Conservation (phyloP, 2,113 vertebrate species). For the Noctilio leporinus region DNA sequence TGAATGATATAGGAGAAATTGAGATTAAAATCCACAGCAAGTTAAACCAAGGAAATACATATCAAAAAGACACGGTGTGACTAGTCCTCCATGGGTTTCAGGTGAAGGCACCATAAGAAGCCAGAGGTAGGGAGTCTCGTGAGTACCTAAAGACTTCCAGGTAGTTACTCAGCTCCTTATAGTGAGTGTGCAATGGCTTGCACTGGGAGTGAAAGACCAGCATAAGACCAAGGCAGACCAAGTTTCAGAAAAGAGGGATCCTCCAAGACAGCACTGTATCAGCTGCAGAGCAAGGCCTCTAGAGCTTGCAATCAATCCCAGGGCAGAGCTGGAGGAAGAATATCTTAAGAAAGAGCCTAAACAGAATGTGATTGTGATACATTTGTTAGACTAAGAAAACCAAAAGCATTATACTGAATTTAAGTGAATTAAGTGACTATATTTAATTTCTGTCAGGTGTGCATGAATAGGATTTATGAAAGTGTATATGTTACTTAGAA, state of each 20-base stretch:
- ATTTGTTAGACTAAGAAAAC: neutral
- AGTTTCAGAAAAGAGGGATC: neutral
- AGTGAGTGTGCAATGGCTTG: no score
- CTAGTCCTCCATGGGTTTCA: neutral
- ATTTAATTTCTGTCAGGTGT: neutral
- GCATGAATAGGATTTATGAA: neutral
- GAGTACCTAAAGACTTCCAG: neutral
- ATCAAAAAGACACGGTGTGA: neutral
- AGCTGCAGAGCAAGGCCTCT: neutral
- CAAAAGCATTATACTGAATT: neutral
- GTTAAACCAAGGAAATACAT: neutral
- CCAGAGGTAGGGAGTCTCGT: accelerated
- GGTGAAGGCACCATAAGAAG: neutral
- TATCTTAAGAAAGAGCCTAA: neutral
- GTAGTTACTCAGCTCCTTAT: neutral
- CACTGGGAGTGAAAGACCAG: neutral
- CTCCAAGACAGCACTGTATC: no score
- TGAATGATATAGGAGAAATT: neutral
- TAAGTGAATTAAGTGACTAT: neutral
- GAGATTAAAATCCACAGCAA: neutral
- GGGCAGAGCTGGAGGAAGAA: neutral
- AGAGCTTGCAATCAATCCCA: neutral
- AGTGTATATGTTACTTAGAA: neutral
- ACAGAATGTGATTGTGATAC: neutral
- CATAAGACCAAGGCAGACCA: neutral